Evolutionary conservation across 2,113 vertebrate genomes (phyloP).

Genomic region (Laterallus jamaicensis): DNA sequence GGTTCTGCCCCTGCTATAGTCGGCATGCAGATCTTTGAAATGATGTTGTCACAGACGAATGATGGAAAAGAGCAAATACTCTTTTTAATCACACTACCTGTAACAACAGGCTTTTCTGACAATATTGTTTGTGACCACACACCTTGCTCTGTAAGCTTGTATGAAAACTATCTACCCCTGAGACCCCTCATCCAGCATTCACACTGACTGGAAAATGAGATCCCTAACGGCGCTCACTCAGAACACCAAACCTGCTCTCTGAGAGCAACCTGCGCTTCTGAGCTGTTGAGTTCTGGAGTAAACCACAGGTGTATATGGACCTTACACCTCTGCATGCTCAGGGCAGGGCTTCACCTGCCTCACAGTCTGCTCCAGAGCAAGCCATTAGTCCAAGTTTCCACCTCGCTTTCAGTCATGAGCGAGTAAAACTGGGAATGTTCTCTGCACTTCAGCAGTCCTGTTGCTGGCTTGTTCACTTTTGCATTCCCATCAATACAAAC

Average conservation of each 20-base stretch:
- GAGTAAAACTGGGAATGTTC: not conserved
- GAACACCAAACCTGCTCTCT: not conserved
- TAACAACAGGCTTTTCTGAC: not conserved
- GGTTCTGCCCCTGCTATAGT: not conserved
- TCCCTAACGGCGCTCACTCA: not conserved
- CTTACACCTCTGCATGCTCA: fast-evolving
- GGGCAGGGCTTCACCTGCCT: not conserved
- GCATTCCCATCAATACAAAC: not conserved
- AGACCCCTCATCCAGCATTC: not conserved
- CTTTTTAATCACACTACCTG: not conserved
- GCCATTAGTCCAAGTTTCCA: not conserved
- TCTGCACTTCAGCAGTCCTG: not conserved
- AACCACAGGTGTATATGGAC: fast-evolving
- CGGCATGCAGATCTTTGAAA: not conserved
- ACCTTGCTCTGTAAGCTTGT: not conserved
- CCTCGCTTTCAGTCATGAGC: not conserved
- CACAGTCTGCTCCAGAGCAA: not conserved
- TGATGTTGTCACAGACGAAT: not conserved
- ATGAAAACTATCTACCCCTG: not conserved
- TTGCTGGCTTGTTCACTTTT: not conserved
- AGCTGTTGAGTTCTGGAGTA: not conserved
- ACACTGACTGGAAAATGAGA: not conserved
- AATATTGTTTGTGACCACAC: not conserved
- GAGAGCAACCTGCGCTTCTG: not conserved
- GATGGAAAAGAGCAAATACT: not conserved